Evolutionary conservation across 2,888 invertebrate species (phyloP), one percentile per base, ranked within the genome.

Genomic region (Crioceris asparagi): DNA sequence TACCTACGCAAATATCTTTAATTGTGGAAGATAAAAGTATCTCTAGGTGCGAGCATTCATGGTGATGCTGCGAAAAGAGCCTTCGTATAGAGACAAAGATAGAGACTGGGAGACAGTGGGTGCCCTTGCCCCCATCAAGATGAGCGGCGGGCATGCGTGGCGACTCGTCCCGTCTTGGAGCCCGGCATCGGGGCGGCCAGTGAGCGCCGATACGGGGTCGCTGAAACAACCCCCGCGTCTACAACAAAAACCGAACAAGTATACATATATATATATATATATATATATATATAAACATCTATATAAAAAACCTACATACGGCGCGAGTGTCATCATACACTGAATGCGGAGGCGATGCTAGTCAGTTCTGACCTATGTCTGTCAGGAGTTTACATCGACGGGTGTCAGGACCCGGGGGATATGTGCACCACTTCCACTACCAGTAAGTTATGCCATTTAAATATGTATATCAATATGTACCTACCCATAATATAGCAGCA

Each of bases 351-450:
- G 63, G 59, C 21, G 57, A 64, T 64, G 63, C 61, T 62, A 63
- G 62, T 63, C 56, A 59, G 55, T 53, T 53, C 56, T 52, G 60
- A 62, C 63, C 58, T 64, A 65, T 65, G 65, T 65, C 65, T 62
- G 64, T 65, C 62, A 62, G 64, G 61, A 65, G 65, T 59, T 60
- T 65, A 57, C 65, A 65, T 60, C 61, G 65, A 56, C 64, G 65
- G 64, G 65, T 65, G 51, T 65, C 65, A 57, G 65, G 65, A 59
- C 64, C 65, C 64, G 65, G 64, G 54, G 63, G 63, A 57, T 64
- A 63, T 53, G 63, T 62, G 50, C 64, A 64, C 50, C 64, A 65
- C 57, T 64, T 61, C 59, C 61, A 65, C 57, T 64, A 60, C 52
- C 65, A 65, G 65, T 65, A 63, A 65, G 65, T 64, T 46, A 29